A percentile compares a stretch with the other conserved stretches of the same genome.
These are phyloP conservation scores for Crotalus tigris DNA, from an alignment of 2,113 vertebrate species.

Conservation along the genomic window DNA sequence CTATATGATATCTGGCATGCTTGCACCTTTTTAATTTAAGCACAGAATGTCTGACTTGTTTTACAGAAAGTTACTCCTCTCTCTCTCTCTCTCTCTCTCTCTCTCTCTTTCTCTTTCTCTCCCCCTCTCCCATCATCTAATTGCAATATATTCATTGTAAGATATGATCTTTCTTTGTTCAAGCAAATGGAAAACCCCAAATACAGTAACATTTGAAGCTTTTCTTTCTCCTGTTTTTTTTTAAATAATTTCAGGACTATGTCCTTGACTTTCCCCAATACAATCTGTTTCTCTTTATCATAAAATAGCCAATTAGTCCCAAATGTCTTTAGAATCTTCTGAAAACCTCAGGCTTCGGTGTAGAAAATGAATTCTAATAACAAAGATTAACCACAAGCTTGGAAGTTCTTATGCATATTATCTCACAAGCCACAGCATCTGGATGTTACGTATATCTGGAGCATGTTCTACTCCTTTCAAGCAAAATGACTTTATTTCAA, in stretches of 20 bases:
- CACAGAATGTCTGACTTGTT: constrained; percentile 10
- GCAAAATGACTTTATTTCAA: not conserved
- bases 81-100: not conserved
- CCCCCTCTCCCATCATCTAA: not conserved
- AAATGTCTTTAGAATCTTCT: constrained; percentile 19
- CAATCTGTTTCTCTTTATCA: not conserved
- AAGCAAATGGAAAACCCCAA: not conserved
- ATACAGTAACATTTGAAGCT: constrained; percentile 10
- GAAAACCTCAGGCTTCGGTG: constrained; percentile 7
- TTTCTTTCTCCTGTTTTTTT: constrained; percentile 17
- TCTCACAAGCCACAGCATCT: constrained; percentile 16
- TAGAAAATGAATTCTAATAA: constrained; percentile 20
- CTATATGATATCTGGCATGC: not conserved
- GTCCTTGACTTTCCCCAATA: constrained; percentile 25
- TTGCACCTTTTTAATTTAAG: not conserved
- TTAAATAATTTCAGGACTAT: not conserved
- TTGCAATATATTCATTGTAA: not conserved
- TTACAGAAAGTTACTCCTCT: constrained; percentile 19
- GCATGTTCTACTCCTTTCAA: not conserved
- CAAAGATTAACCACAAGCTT: constrained; percentile 12
- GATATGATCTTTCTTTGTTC: constrained; percentile 30
- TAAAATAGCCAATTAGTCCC: constrained; percentile 2
- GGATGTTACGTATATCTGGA: not conserved
- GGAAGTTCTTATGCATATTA: constrained; percentile 5
- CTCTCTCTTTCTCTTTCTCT: not conserved